phyloP scores from a whole-genome alignment of 1,140 invertebrate genomes.

The Scaptomyza hsui region DNA sequence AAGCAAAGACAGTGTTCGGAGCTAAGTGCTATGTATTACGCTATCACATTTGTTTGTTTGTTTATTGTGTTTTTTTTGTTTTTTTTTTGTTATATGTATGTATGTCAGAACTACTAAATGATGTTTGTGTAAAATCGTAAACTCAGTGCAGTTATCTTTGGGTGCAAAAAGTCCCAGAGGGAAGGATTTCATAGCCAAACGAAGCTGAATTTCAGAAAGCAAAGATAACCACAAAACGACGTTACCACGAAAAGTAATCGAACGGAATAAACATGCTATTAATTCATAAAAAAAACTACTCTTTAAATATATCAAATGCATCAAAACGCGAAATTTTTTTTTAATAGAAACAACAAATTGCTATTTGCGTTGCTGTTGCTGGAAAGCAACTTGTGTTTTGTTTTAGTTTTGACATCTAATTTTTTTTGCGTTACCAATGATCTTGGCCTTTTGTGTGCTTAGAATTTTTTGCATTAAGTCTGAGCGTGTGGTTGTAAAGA shows the following conservation, averaged over 20 bases:
- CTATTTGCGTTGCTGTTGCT: conserved; percentile 29
- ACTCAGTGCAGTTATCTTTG: conserved; percentile 15
- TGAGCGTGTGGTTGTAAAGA: conserved; percentile 71
- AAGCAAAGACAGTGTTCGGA: conserved; percentile 43
- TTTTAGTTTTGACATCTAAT: conserved; percentile 45
- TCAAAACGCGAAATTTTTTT: conserved; percentile 23
- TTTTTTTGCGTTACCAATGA: conserved; percentile 57
- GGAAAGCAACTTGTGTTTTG: conserved; percentile 39
- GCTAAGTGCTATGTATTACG: conserved; percentile 46
- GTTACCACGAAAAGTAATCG: conserved; percentile 42
- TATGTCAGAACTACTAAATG: conserved; percentile 39
- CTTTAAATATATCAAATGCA: conserved; percentile 24
- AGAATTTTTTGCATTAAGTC: conserved; percentile 61
- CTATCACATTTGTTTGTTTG: conserved; percentile 24
- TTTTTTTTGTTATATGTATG: conserved; percentile 42
- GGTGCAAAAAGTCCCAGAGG: conserved; percentile 21
- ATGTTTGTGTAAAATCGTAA: conserved; percentile 30
- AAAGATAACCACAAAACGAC: conserved; percentile 48
- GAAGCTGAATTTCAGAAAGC: conserved; percentile 42
- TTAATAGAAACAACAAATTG: conserved; percentile 25
- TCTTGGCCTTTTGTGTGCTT: conserved; percentile 62
- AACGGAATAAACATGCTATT: conserved; percentile 43
- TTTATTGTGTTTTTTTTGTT: conserved; percentile 29
- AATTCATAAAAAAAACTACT: conserved; percentile 28
- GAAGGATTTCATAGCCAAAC: conserved; percentile 29